A percentile compares a stretch with the other conserved stretches of the same genome.
Conservation (phyloP, 1,140 invertebrate species). For the Calephelis virginiensis region DNA sequence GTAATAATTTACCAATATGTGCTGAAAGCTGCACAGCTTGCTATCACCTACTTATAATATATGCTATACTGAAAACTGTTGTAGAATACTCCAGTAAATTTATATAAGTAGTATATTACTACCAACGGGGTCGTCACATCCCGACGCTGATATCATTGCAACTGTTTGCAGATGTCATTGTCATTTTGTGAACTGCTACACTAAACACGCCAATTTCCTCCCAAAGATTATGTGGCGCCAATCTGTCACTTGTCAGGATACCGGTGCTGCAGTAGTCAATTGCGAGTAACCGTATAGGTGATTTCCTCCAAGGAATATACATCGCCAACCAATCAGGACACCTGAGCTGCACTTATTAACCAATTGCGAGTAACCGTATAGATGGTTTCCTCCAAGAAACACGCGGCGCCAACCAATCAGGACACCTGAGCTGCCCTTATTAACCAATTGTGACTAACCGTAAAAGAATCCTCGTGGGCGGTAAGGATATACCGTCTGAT, state of each 20-base stretch:
- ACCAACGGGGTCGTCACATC: too few relatives aligned
- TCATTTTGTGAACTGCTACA: too few relatives aligned
- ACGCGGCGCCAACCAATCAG: slow-evolving; percentile 1
- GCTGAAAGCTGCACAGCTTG: too few relatives aligned
- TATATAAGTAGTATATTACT: too few relatives aligned
- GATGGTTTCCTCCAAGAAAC: background rate
- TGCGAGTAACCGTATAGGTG: slow-evolving; percentile 17
- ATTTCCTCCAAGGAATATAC: background rate
- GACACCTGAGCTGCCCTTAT: slow-evolving; percentile 24
- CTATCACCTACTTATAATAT: too few relatives aligned
- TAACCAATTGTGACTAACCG: slow-evolving; percentile 24
- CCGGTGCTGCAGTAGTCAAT: slow-evolving; percentile 23
- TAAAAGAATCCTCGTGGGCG: slow-evolving; percentile 33
- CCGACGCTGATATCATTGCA: too few relatives aligned
- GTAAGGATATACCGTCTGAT: slow-evolving; percentile 37
- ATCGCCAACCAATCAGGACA: slow-evolving; percentile 13
- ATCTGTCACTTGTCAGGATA: slow-evolving; percentile 1
- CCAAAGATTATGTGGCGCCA: background rate
- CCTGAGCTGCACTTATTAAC: slow-evolving; percentile 26
- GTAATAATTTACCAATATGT: too few relatives aligned
- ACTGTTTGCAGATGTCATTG: too few relatives aligned
- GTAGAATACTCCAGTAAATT: too few relatives aligned
- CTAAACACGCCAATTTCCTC: background rate
- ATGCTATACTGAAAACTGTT: too few relatives aligned
- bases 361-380: slow-evolving; percentile 19